These are phyloP conservation scores for Cheirogaleus major DNA, from an alignment of 2,797 vertebrate species.

Conservation along the genomic window DNA sequence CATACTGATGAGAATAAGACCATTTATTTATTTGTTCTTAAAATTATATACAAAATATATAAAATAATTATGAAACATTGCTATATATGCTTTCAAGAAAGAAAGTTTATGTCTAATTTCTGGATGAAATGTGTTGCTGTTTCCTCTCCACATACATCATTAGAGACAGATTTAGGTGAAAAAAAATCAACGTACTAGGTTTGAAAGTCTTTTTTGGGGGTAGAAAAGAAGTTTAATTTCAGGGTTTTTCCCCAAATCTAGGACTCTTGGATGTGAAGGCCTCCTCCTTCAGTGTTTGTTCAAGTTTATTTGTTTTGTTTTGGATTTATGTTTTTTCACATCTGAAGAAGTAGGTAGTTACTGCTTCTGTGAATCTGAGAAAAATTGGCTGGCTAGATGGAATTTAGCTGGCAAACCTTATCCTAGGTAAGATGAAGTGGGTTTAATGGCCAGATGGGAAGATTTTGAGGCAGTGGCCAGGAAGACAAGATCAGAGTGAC, in stretches of 20 bases:
- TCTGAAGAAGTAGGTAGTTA: neutral
- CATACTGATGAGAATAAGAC: neutral
- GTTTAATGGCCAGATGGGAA: neutral
- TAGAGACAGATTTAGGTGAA: neutral
- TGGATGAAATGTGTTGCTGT: neutral
- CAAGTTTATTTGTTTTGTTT: neutral
- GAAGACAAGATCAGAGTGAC: constrained; percentile 6
- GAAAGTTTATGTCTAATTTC: neutral
- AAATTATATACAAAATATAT: neutral
- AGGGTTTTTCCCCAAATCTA: neutral
- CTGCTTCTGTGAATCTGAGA: neutral
- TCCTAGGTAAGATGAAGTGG: neutral
- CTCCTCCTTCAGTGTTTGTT: neutral
- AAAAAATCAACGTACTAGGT: neutral
- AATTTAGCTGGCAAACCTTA: neutral
- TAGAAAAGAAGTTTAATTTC: neutral
- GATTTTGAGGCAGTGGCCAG: neutral
- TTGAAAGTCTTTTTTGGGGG: neutral
- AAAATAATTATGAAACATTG: neutral
- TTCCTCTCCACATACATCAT: neutral
- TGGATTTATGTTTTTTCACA: neutral
- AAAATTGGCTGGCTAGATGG: neutral
- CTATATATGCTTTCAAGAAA: neutral
- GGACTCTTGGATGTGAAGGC: neutral
- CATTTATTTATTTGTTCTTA: neutral